Evolutionary conservation across 2,888 invertebrate genomes (phyloP).

Genomic region (Petrolisthes cinctipes): DNA sequence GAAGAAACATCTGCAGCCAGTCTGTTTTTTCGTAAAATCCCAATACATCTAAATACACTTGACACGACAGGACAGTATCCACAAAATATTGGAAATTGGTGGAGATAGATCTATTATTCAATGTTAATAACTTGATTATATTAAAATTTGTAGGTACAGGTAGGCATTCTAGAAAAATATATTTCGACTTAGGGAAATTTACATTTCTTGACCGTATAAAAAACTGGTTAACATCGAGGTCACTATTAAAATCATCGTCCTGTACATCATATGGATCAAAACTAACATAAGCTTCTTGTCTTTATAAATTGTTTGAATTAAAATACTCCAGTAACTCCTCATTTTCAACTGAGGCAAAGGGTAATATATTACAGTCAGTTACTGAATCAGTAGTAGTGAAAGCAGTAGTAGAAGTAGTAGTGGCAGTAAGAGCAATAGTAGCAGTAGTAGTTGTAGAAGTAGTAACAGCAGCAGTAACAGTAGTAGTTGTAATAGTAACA

Average conservation of each 20-base stretch:
- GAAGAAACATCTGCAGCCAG: no score
- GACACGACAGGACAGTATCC: not conserved
- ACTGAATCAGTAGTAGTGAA: no score
- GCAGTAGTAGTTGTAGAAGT: no score
- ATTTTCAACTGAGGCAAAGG: not conserved
- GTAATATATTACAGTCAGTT: no score
- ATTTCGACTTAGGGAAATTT: not conserved
- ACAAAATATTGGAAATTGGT: not conserved
- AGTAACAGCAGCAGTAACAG: no score
- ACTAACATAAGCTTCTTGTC: not conserved
- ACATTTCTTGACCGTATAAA: not conserved
- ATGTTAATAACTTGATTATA: not conserved
- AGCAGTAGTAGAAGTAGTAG: no score
- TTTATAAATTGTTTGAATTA: not conserved
- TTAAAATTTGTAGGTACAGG: not conserved
- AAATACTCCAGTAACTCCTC: conserved; percentile 1
- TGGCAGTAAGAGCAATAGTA: no score
- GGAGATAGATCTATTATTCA: not conserved
- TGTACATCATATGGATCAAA: not conserved
- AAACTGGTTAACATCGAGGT: conserved; percentile 19
- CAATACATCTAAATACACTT: not conserved
- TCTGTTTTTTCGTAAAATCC: not conserved
- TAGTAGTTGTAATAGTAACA: no score
- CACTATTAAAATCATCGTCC: not conserved
- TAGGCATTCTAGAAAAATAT: not conserved